These are phyloP conservation scores for Ceyx erithaca DNA, from an alignment of 2,797 vertebrate species.

Conservation along the genomic window DNA sequence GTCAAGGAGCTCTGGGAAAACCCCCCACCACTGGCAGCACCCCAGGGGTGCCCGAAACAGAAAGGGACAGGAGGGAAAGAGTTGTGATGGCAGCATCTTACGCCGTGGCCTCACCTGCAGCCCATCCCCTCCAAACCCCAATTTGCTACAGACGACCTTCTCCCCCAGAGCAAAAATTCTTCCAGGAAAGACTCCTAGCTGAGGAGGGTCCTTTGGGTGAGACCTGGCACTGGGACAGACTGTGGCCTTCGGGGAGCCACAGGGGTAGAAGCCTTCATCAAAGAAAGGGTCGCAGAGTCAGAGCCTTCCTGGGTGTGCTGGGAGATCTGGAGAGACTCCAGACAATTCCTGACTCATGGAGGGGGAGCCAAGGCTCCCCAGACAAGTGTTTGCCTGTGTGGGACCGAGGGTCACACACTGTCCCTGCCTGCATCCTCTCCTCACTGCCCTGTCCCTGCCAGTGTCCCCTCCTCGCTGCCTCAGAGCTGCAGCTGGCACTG, in stretches of 20 bases:
- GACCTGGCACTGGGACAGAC: background rate
- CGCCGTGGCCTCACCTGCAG: background rate
- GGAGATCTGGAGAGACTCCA: background rate
- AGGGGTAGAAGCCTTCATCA: background rate
- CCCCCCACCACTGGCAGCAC: background rate
- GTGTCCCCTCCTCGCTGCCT: background rate
- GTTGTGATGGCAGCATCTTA: slow-evolving; percentile 58
- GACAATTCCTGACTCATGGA: accelerated
- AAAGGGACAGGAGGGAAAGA: background rate
- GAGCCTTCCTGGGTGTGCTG: background rate
- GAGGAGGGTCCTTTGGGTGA: background rate
- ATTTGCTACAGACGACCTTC: slow-evolving; percentile 43
- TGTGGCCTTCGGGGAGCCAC: background rate
- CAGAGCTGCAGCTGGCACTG: background rate
- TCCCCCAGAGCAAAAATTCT: slow-evolving; percentile 71
- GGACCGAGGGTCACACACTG: background rate
- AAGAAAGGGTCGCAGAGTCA: background rate
- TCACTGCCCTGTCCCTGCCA: background rate
- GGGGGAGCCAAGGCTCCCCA: background rate
- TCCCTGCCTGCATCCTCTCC: background rate
- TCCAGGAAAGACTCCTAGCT: slow-evolving; percentile 30
- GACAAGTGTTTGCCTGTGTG: background rate
- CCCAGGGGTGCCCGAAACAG: background rate
- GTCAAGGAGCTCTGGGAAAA: background rate
- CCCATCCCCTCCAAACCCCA: background rate